phyloP scores from a whole-genome alignment of 2,113 vertebrate species.

The Muntiacus muntjak region DNA sequence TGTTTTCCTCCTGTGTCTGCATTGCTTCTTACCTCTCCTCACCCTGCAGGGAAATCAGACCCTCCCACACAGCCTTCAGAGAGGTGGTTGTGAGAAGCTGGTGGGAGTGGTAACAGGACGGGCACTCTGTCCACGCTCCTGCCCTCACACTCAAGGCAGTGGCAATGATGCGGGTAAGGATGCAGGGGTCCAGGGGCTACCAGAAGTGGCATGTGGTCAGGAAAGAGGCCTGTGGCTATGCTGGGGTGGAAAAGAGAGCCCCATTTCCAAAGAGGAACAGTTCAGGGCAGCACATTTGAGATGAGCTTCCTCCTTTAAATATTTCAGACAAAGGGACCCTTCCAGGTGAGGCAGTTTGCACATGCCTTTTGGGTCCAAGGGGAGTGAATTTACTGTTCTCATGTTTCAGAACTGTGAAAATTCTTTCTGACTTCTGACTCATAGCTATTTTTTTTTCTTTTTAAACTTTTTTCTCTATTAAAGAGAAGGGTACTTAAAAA shows the following conservation, averaged over 20 bases:
- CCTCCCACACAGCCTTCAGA: neutral
- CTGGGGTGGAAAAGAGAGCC: neutral
- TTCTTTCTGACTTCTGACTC: neutral
- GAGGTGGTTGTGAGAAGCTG: neutral
- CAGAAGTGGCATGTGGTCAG: neutral
- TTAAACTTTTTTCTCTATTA: neutral
- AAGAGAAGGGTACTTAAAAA: neutral
- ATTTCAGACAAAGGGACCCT: neutral
- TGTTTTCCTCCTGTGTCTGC: neutral
- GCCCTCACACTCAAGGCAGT: accelerated
- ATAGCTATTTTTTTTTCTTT: neutral
- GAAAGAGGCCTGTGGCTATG: neutral
- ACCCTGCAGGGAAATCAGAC: neutral
- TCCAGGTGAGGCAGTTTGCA: neutral
- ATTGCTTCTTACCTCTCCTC: neutral
- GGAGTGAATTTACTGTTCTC: neutral
- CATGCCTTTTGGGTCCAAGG: neutral
- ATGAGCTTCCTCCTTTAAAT: neutral
- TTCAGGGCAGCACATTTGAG: neutral
- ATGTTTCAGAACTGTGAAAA: neutral
- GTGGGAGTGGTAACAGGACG: neutral
- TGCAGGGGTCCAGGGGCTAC: neutral
- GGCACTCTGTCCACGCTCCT: accelerated
- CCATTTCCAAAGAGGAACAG: neutral
- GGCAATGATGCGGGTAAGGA: accelerated